Base-by-base conservation (phyloP, 2,888 invertebrate species). In the Parnassius apollo region DNA sequence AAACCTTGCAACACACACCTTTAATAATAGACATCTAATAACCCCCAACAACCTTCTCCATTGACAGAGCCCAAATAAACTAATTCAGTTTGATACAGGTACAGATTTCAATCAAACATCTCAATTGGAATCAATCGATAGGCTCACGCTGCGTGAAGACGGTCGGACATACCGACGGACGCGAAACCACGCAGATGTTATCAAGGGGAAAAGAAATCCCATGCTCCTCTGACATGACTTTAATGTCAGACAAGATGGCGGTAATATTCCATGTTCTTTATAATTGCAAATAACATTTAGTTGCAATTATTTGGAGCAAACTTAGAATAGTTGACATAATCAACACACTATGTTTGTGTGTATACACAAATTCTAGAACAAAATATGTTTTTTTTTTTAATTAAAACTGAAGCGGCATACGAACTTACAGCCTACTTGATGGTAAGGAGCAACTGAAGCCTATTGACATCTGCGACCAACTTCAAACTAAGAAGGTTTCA, bases 31-130 rank as follows among this genome's bases (percentile, higher is more conserved):
- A 45, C 12, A 44, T 50, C 44, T 45, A 58, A 49, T 50, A 54
- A 59, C 55, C 59, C 54, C 58, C 59, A 42, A 42, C 60, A 54
- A 35, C 25, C 44, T n/a, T 8, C 56, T 46, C 46, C 57, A 57
- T 50, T 57, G 64, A 64, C 64, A 57, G 64, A 42, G 18, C 48
- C 25, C 55, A 59, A 63, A 63, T 63, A 59, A 63, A 63, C 35
- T 62, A 62, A 58, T 54, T 54, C 58, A 54, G 58, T 56, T 59
- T 59, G 63, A 63, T 63, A 59, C 55, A 56, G 63, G 63, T 63
- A 56, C 55, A 56, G 63, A 59, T 63, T 59, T 59, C 59, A 59
- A 63, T 63, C 63, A 52, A 56, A 63, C 59, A 58, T 63, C 63
- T 63, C 63, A 63, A 63, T 63, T 51, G 62, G 58, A 57, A 54